These are phyloP conservation scores for Drosophila prostipennis DNA, from an alignment of 2,888 invertebrate genomes.

Conservation along the genomic window DNA sequence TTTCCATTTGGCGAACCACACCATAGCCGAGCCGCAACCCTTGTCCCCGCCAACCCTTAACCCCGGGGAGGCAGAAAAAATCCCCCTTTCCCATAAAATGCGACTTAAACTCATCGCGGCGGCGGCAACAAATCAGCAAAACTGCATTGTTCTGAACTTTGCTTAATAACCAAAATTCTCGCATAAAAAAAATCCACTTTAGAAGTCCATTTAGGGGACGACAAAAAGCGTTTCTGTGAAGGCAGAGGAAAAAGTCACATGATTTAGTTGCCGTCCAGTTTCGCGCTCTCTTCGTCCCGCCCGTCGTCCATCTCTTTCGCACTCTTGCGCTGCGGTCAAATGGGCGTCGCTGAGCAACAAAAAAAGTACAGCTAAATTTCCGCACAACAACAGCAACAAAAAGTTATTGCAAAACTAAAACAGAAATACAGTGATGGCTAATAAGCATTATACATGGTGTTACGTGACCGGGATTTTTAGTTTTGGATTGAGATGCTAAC, in stretches of 20 bases:
- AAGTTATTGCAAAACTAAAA: constrained; percentile 64
- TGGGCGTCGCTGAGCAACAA: constrained; percentile 39
- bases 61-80: constrained; percentile 36
- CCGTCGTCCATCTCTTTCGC: constrained; percentile 12
- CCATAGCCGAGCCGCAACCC: constrained; percentile 5
- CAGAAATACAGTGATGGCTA: constrained; percentile 18
- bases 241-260: constrained; percentile 67
- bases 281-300: background rate
- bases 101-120: constrained; percentile 44
- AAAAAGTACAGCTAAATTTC: constrained; percentile 57
- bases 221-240: constrained; percentile 22
- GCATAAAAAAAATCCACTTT: constrained; percentile 66
- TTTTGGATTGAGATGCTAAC: background rate
- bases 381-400: constrained; percentile 66
- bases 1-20: constrained; percentile 30
- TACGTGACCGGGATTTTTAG: background rate
- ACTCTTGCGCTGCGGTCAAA: constrained; percentile 52
- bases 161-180: constrained; percentile 67
- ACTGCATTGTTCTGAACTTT: constrained; percentile 70
- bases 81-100: constrained; percentile 41
- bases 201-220: constrained; percentile 46
- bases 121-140: constrained; percentile 52
- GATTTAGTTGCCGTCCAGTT: constrained; percentile 68
- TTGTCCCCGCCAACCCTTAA: constrained; percentile 16
- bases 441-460: background rate